Evolutionary conservation across 2,797 vertebrate genomes (phyloP).

Genomic region (Geotrypetes seraphini): DNA sequence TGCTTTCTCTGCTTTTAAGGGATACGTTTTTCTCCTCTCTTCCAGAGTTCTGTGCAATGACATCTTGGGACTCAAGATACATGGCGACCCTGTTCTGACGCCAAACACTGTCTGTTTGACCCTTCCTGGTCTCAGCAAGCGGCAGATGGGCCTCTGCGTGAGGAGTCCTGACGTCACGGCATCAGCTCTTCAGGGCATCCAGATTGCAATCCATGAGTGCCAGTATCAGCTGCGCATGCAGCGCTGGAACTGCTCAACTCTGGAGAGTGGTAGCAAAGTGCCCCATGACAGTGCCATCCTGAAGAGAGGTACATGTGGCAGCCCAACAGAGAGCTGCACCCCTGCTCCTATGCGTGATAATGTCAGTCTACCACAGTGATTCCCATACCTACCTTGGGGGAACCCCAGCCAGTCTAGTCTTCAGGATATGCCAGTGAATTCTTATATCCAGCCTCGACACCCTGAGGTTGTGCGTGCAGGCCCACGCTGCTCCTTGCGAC

Average conservation of each 20-base stretch:
- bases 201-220: conserved; percentile 84
- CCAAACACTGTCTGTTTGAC: conserved; percentile 83
- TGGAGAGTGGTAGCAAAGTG: conserved; percentile 71
- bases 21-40: too few species aligned
- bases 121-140: conserved; percentile 75
- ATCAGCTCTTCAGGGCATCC: conserved; percentile 83
- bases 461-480: too few species aligned
- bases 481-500: too few species aligned
- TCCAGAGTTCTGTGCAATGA: conserved; percentile 77
- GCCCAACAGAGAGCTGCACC: too few species aligned
- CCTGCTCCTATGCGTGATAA: too few species aligned
- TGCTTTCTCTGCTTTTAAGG: too few species aligned
- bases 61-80: conserved; percentile 81
- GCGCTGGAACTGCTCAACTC: conserved; percentile 85
- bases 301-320: conserved; percentile 74
- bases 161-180: conserved; percentile 83
- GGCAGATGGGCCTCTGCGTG: conserved; percentile 79
- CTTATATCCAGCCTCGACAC: too few species aligned
- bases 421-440: too few species aligned
- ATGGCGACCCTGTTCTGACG: conserved; percentile 76
- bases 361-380: too few species aligned
- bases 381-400: too few species aligned
- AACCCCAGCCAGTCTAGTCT: too few species aligned
- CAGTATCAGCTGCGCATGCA: conserved; percentile 81
- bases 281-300: conserved; percentile 78